Base-by-base conservation (phyloP, 1,140 invertebrate species). In the Ceratitis capitata region DNA sequence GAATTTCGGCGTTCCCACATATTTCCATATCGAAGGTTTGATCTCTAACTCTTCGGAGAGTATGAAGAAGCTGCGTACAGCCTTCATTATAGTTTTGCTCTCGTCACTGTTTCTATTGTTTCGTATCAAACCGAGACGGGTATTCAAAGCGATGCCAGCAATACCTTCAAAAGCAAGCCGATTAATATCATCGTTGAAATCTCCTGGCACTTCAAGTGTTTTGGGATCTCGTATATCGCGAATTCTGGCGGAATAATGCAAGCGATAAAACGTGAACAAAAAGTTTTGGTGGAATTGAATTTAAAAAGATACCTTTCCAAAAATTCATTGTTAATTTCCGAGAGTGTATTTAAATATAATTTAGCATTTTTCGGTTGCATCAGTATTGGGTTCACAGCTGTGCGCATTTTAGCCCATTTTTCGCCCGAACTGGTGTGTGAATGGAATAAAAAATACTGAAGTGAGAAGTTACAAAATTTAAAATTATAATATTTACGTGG, bases 161-260 rank as follows among this genome's bases (percentile, higher is more conserved):
- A 96, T 95, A 0, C 94, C 95, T 90, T 97, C 96, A 32, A 96
- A 88, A 7, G 95, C 91, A 94, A 95, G 94, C 88, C 95, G 94
- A 85, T 95, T 95, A 86, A 96, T 92, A 88, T 95, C 95, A 69
- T 94, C 93, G 32, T 93, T 92, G 88, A 95, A 95, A 86, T 93
- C 92, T 1, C 88, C 90, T 0, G 94, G 93, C 87, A 96, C 92
- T 90, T 94, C 93, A 86, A 93, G 85, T 2, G 84, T 94, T 16
- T 92, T 91, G 32, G 92, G 89, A 87, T 94, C 91, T 42, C 93
- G 91, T 49, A 94, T 91, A 42, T 89, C 88, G 83, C 92, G 93
- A 84, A 95, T 93, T 83, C 94, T 95, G 16, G 23, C 4, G 5
- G 35, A 2, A 23, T 2, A 78, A 42, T 2, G 2, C 0, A 35